Evolutionary conservation across 2,113 vertebrate species (phyloP), one percentile per base, ranked within the genome.

Genomic region (Psammodynastes pulverulentus): DNA sequence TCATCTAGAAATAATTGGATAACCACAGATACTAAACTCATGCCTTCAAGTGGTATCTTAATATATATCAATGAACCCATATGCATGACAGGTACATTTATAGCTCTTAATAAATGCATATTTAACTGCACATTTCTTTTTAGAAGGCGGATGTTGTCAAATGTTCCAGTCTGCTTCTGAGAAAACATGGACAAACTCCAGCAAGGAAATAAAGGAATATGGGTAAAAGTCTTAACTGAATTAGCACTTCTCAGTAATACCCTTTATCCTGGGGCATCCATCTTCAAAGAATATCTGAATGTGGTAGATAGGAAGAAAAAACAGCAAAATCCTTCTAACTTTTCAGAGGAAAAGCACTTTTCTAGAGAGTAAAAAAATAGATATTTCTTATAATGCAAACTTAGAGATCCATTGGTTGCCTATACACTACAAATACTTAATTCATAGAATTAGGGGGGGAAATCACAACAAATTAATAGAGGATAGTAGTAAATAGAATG

Each of bases 181-280:
- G 92, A 67, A 92, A 92, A 85, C 5, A 86, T 94, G 92, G 88
- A 91, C 87, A 85, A 93, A 91, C 72, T 48, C 53, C 52, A 45
- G n/a, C 12, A 15, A 46, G 10, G 45, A 49, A 0, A 23, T 85
- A 89, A 43, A 52, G 21, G 34, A 7, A 3, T 10, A 5, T 49
- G 9, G 1, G 29, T 87, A 49, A 17, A 89, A 92, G 89, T 45
- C 52, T 48, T 48, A n/a, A 1, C 34, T 53, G 72, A 0, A 2
- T 54, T 46, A 0, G 0, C 4, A 87, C 90, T 88, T 39, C 67
- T 6, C 21, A 29, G 0, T 15, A 1, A 1, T 86, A 86, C 72
- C 54, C 21, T 67, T 34, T 2, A 17, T 43, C 26, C 72, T 6
- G 1, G 56, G 1, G 21, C 45, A 19, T 39, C 53, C 19, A 0